Conservation (phyloP, 2,888 invertebrate species). For the Hirtodrosophila confusa region DNA sequence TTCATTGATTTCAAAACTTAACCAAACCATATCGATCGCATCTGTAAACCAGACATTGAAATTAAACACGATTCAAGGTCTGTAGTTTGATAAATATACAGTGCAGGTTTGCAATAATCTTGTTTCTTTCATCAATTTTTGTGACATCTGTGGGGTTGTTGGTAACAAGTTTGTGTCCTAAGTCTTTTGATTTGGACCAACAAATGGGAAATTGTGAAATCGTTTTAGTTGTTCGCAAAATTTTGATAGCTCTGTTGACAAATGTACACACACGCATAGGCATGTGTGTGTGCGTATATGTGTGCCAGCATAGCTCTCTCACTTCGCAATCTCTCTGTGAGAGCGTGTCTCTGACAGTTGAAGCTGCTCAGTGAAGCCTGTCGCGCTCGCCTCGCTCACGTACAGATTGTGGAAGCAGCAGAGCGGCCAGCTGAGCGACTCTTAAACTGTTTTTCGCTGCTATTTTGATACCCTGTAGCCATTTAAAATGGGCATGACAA, state of each 20-base stretch:
- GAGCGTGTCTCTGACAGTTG: constrained; percentile 7
- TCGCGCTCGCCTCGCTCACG: constrained; percentile 38
- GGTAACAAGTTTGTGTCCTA: constrained; percentile 53
- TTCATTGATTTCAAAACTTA: too few species aligned
- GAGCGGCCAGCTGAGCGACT: constrained; percentile 7
- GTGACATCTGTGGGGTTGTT: neutral
- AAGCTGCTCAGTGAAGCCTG: constrained; percentile 60
- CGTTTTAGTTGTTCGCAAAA: neutral
- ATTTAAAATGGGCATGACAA: neutral
- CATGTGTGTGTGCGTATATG: constrained; percentile 11
- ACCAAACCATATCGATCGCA: too few species aligned
- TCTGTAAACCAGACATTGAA: too few species aligned
- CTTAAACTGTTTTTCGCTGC: neutral
- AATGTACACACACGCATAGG: neutral
- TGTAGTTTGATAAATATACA: constrained; percentile 3
- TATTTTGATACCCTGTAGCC: constrained; percentile 2
- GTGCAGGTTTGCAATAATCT: too few species aligned
- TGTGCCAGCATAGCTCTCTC: constrained; percentile 12
- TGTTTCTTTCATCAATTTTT: too few species aligned
- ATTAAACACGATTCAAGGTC: constrained; percentile 17
- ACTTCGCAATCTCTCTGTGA: constrained; percentile 2
- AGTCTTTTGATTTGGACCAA: constrained; percentile 47
- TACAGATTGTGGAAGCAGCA: constrained; percentile 4
- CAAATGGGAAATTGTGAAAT: constrained; percentile 19
- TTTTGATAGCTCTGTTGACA: constrained; percentile 42